Evolutionary conservation across 2,888 invertebrate genomes (phyloP).

Genomic region (Aquatica leii): DNA sequence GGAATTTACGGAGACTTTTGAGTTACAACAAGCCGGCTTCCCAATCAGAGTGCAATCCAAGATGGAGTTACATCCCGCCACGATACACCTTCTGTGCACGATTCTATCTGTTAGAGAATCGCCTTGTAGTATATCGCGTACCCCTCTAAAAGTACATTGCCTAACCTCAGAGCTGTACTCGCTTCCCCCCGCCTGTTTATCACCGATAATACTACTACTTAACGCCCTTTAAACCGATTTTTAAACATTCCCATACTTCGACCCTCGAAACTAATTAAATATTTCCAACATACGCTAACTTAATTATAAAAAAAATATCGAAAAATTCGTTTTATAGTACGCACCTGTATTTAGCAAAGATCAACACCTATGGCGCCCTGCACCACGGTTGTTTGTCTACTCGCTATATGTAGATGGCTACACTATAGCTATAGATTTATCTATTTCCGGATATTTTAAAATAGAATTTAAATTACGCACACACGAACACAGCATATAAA

Average conservation of each 20-base stretch:
- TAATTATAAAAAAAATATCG: background rate
- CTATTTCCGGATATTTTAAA: too few species aligned
- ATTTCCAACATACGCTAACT: too few species aligned
- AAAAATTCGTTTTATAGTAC: background rate
- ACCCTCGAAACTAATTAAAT: too few species aligned
- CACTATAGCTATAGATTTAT: too few species aligned
- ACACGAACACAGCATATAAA: too few species aligned
- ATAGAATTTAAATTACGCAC: too few species aligned
- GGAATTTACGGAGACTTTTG: conserved; percentile 42
- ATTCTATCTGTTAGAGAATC: conserved; percentile 49
- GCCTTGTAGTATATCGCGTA: conserved; percentile 61
- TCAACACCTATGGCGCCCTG: background rate
- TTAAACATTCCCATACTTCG: too few species aligned
- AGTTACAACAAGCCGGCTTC: conserved; percentile 76
- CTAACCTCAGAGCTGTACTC: conserved; percentile 62
- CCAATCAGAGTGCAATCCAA: conserved; percentile 75
- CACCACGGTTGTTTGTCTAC: background rate
- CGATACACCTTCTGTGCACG: conserved; percentile 61
- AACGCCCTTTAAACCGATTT: too few species aligned
- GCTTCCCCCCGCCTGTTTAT: too few species aligned
- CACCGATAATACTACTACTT: too few species aligned
- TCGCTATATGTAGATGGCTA: too few species aligned
- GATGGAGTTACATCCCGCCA: conserved; percentile 80
- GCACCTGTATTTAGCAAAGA: background rate
- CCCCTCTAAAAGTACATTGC: conserved; percentile 67